A percentile compares a stretch with the other conserved stretches of the same genome.
Conservation (phyloP, 1,140 invertebrate genomes). For the Scaptomyza montana region DNA sequence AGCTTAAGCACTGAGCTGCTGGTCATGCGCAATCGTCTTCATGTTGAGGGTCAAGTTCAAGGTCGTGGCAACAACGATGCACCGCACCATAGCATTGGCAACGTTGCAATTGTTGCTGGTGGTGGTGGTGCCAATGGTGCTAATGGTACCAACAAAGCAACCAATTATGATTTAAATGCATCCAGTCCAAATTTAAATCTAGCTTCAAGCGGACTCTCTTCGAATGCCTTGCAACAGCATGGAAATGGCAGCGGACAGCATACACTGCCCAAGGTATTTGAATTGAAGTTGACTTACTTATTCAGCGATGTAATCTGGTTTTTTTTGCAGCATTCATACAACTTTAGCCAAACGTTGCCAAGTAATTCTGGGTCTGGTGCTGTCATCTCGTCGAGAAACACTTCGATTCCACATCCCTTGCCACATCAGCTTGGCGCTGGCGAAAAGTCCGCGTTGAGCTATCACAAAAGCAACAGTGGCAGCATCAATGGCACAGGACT, state of each 20-base stretch:
- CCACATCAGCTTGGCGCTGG: slow-evolving; percentile 74
- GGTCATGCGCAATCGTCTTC: slow-evolving; percentile 93
- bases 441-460: slow-evolving; percentile 55
- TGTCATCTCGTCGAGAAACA: slow-evolving; percentile 76
- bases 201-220: slow-evolving; percentile 41
- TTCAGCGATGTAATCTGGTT: neutral
- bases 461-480: slow-evolving; percentile 38
- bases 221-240: slow-evolving; percentile 70
- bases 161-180: slow-evolving; percentile 71
- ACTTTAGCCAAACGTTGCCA: slow-evolving; percentile 66
- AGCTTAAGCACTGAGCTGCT: slow-evolving; percentile 95
- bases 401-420: slow-evolving; percentile 81
- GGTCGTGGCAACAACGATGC: slow-evolving; percentile 58
- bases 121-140: slow-evolving; percentile 18
- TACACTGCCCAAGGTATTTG: slow-evolving; percentile 51
- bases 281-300: neutral
- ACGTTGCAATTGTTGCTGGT: slow-evolving; percentile 4
- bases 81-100: slow-evolving; percentile 43
- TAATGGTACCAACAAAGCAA: slow-evolving; percentile 22
- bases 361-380: slow-evolving; percentile 41
- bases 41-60: slow-evolving; percentile 86
- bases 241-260: slow-evolving; percentile 54
- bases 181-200: slow-evolving; percentile 75
- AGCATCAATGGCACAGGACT: neutral
- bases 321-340: slow-evolving; percentile 42